Percentiles rank a stretch among this genome's conserved stretches.
These are phyloP conservation scores for Herpetotheres cachinnans DNA, from an alignment of 2,113 vertebrate species.

Conservation along the genomic window DNA sequence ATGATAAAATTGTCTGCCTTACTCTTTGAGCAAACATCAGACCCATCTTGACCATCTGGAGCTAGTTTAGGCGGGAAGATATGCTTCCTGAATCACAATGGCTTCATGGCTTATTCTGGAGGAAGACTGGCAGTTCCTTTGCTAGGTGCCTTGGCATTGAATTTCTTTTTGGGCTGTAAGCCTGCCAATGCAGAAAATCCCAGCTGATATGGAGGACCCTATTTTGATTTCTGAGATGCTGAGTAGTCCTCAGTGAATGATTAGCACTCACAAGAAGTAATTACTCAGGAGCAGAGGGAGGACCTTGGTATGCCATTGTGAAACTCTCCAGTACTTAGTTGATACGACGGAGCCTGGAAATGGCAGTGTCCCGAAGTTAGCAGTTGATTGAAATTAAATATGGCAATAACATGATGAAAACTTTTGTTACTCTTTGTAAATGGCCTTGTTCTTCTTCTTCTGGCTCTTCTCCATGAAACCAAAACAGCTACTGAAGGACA, in stretches of 20 bases:
- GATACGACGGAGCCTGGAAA: not conserved
- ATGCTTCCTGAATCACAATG: not conserved
- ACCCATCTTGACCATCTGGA: not conserved
- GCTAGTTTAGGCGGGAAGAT: not conserved
- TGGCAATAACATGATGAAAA: not conserved
- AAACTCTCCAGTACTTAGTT: not conserved
- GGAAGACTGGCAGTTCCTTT: not conserved
- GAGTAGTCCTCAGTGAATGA: not conserved
- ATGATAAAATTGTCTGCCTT: not conserved
- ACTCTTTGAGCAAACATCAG: not conserved
- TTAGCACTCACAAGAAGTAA: not conserved
- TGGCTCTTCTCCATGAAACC: not conserved
- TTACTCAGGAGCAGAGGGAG: not conserved
- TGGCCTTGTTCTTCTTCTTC: not conserved
- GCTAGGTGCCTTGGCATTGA: not conserved
- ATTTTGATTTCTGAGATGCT: not conserved
- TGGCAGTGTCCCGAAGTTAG: not conserved
- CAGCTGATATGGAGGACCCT: not conserved
- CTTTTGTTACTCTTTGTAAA: not conserved
- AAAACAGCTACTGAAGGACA: not conserved
- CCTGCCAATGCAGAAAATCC: not conserved
- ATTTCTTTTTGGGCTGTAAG: not conserved
- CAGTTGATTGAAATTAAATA: not conserved
- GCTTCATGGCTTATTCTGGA: not conserved
- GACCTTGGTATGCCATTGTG: not conserved